Evolutionary conservation across 2,113 vertebrate species (phyloP).

Genomic region (Nibea albiflora): DNA sequence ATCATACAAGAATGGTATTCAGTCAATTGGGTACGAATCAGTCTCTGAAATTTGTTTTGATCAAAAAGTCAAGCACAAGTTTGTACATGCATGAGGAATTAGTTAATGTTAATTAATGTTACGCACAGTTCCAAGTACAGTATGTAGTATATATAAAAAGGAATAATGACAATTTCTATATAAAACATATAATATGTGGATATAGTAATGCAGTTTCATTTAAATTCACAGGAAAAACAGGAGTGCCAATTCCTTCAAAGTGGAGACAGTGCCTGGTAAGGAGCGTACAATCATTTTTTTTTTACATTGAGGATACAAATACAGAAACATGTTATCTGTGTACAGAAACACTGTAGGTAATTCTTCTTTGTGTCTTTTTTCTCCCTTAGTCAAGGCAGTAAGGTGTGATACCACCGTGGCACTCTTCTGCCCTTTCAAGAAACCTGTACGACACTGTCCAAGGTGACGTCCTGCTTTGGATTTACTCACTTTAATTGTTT

Average conservation of each 20-base stretch:
- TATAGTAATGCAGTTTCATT: conserved; percentile 16
- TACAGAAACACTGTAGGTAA: not conserved
- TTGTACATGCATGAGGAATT: not conserved
- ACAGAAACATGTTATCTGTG: not conserved
- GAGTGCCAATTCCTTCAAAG: conserved; percentile 96
- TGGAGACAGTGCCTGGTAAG: conserved; percentile 94
- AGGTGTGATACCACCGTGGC: conserved; percentile 95
- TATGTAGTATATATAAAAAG: no score
- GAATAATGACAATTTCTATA: not conserved
- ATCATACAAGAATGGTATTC: conserved; percentile 93
- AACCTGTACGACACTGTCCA: conserved; percentile 93
- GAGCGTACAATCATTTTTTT: not conserved
- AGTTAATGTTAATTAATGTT: no score
- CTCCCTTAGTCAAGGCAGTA: conserved; percentile 90
- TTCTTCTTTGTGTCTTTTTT: conserved; percentile 37
- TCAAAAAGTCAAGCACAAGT: not conserved
- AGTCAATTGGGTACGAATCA: conserved; percentile 88
- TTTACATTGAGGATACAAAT: not conserved
- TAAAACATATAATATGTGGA: not conserved
- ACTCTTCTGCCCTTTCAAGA: conserved; percentile 93
- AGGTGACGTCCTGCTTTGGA: conserved; percentile 82
- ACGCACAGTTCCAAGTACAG: no score
- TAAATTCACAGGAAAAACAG: conserved; percentile 89
- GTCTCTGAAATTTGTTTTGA: not conserved
- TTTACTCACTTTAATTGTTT: not conserved